Percentiles rank a stretch among this genome's conserved stretches.
Conservation (phyloP, 1,140 invertebrate genomes). For the Goniozus legneri region DNA sequence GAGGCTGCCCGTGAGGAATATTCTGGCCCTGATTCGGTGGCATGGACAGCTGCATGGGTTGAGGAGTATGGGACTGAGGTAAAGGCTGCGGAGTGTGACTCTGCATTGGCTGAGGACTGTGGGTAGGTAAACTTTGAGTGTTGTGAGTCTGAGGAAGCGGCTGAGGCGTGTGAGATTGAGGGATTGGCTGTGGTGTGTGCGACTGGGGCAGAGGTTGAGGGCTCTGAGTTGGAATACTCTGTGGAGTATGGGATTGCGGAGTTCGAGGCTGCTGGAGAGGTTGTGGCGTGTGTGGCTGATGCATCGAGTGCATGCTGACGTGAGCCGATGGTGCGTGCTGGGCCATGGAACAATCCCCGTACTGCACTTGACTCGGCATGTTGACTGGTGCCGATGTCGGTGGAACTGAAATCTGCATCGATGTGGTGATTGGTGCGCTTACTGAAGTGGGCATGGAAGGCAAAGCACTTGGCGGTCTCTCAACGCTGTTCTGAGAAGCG, state of each 20-base stretch:
- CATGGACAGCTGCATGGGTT: conserved; percentile 40
- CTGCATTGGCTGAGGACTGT: conserved; percentile 45
- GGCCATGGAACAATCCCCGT: conserved; percentile 42
- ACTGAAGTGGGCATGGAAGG: conserved; percentile 44
- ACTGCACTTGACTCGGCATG: conserved; percentile 41
- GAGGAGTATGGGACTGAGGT: conserved; percentile 47
- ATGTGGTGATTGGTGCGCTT: conserved; percentile 30
- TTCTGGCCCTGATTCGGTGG: conserved; percentile 37
- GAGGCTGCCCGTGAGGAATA: conserved; percentile 47
- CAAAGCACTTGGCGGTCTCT: conserved; percentile 54
- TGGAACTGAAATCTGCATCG: conserved; percentile 41
- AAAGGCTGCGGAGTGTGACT: conserved; percentile 57
- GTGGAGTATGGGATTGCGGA: conserved; percentile 44
- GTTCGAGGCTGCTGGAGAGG: conserved; percentile 45
- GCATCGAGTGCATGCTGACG: conserved; percentile 43
- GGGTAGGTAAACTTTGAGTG: conserved; percentile 43
- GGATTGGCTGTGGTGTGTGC: conserved; percentile 39
- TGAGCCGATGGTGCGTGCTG: conserved; percentile 40
- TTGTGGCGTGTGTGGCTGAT: conserved; percentile 42
- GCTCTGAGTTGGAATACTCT: conserved; percentile 44
- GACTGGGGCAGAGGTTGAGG: conserved; percentile 46
- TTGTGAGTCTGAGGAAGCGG: conserved; percentile 17
- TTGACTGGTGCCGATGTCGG: conserved; percentile 39
- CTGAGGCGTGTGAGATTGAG: conserved; percentile 34
- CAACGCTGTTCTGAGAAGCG: conserved; percentile 71